Evolutionary conservation across 2,888 invertebrate species (phyloP).

Genomic region (Drosophila neonasuta): DNA sequence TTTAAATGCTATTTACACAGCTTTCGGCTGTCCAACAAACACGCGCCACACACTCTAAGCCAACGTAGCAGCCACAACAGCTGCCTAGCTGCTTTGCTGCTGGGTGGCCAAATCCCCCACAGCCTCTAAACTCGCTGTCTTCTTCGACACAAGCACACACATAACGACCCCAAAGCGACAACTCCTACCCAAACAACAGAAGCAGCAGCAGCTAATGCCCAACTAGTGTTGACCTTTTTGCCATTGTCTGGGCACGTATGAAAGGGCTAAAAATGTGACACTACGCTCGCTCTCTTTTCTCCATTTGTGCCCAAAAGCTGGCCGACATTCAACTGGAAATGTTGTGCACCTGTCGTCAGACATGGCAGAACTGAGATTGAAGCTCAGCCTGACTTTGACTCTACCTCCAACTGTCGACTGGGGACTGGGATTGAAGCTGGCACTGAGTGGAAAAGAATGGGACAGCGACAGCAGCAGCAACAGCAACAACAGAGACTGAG

Average conservation of each 20-base stretch:
- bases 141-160: constrained; percentile 2
- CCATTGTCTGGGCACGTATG: constrained; percentile 70
- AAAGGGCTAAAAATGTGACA: constrained; percentile 68
- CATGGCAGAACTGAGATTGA: constrained; percentile 37
- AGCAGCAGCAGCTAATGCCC: constrained; percentile 44
- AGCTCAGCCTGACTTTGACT: constrained; percentile 29
- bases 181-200: neutral
- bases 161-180: constrained; percentile 39
- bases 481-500: constrained; percentile 8
- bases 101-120: constrained; percentile 9
- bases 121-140: neutral
- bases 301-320: constrained; percentile 46
- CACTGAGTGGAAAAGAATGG: neutral
- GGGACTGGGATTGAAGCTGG: constrained; percentile 11
- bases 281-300: constrained; percentile 17
- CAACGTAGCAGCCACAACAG: constrained; percentile 9
- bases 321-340: constrained; percentile 70
- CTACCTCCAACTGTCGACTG: neutral
- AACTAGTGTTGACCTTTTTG: constrained; percentile 73
- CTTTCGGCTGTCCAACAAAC: constrained; percentile 59
- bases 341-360: constrained; percentile 65
- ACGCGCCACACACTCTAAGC: constrained; percentile 38
- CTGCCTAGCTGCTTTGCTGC: constrained; percentile 5
- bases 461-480: constrained; percentile 3
- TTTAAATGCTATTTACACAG: constrained; percentile 75